Base-by-base conservation (phyloP, 2,888 invertebrate species). In the Limnephilus rhombicus region DNA sequence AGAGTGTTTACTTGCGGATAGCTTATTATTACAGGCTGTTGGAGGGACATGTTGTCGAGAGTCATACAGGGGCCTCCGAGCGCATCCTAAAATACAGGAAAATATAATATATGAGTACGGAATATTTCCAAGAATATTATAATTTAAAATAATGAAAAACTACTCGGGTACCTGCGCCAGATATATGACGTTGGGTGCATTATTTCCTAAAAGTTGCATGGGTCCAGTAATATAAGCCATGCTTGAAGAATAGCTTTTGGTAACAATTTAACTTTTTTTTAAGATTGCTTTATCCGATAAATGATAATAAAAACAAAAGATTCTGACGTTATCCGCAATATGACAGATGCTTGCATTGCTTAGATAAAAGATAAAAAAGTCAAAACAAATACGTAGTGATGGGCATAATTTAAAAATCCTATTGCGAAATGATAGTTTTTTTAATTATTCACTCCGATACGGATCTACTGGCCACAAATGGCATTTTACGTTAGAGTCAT, bases 21-120 rank as follows among this genome's bases (percentile, higher is more conserved):
- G 37, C 80, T 91, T 41, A 91, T 80, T 41, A 91, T 45, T 37
- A 91, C 80, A 24, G 91, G 91, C 29, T 91, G 91, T 86, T 91
- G 91, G 15, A 86, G 41, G 68, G 86, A 80, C 45, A 91, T 24
- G 37, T 91, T 85, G 15, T 85, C 86, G 37, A 91, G n/a, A 80
- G 85, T 41, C 80, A 86, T 80, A 41, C 85, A 86, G 31, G 85
- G 45, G n/a, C 68, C 80, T 45, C 80, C 53, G 80, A 91, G 41
- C n/a, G 41, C 24, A 91, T 91, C 91, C 91, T 91, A 91, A 49
- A 91, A 91, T 45, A 80, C 13, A 80, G 24, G 15, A 1, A 90
- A 53, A 85, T 31, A 34, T 15, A 31, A 12, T 18, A n/a, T 15
- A 15, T 29, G 13, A 80, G 24, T 34, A 89, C 37, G 24, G 41